Evolutionary conservation across 2,888 invertebrate species (phyloP).

Genomic region (Drymonia ruficornis): DNA sequence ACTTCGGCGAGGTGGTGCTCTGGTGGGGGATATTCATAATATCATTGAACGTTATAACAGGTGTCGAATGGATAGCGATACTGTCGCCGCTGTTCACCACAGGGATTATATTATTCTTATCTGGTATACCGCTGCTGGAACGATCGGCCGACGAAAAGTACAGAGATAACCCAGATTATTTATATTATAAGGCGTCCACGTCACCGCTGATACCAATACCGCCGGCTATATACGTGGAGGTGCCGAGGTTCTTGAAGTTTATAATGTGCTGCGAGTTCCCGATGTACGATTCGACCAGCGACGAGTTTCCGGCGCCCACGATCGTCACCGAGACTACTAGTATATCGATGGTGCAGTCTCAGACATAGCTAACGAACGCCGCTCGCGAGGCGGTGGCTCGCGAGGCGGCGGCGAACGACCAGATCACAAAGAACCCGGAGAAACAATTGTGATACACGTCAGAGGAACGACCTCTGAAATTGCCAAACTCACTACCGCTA

Average conservation of each 20-base stretch:
- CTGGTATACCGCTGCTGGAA: slow-evolving; percentile 95
- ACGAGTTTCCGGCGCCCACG: slow-evolving; percentile 86
- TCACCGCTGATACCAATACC: slow-evolving; percentile 96
- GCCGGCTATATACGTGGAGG: slow-evolving; percentile 93
- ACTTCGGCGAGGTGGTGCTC: slow-evolving; percentile 96
- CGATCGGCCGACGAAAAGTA: slow-evolving; percentile 95
- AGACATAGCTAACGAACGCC: slow-evolving; percentile 88
- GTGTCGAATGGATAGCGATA: slow-evolving; percentile 94
- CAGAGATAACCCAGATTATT: slow-evolving; percentile 93
- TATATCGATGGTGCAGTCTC: slow-evolving; percentile 88
- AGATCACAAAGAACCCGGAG: slow-evolving; percentile 56
- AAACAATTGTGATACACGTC: slow-evolving; percentile 82
- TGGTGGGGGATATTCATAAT: slow-evolving; percentile 98
- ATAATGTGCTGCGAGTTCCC: slow-evolving; percentile 95
- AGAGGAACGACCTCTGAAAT: slow-evolving; percentile 68
- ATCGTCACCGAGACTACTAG: slow-evolving; percentile 89
- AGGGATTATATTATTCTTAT: slow-evolving; percentile 94
- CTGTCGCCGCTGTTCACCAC: slow-evolving; percentile 95
- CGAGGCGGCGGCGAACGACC: slow-evolving; percentile 73
- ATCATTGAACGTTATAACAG: slow-evolving; percentile 93
- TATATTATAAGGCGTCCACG: slow-evolving; percentile 94
- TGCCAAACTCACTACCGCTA: slow-evolving; percentile 76
- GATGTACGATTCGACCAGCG: slow-evolving; percentile 90
- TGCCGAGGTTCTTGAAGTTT: slow-evolving; percentile 92
- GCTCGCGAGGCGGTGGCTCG: slow-evolving; percentile 71